phyloP scores from a whole-genome alignment of 2,888 invertebrate genomes.

The Torymus auratus region DNA sequence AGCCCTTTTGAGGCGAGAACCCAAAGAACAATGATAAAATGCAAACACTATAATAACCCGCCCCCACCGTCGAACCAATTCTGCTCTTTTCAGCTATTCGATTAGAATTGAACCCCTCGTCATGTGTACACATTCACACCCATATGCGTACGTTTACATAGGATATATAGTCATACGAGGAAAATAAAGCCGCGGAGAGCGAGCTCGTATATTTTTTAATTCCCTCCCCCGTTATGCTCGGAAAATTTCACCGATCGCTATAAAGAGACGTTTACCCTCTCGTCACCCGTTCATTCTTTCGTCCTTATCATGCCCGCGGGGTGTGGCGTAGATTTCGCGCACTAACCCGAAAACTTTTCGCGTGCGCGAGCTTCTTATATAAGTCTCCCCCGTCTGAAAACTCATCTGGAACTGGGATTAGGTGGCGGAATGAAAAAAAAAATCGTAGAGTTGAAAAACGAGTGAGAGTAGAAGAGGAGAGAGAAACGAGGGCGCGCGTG shows the following conservation, averaged over 20 bases:
- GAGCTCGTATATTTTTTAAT: constrained; percentile 38
- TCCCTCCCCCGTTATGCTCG: neutral
- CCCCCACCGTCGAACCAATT: neutral
- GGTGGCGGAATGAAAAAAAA: constrained; percentile 60
- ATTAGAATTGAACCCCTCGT: neutral
- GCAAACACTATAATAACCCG: constrained; percentile 12
- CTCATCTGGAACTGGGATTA: constrained; percentile 75
- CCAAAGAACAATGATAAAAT: constrained; percentile 25
- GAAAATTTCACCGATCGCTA: constrained; percentile 24
- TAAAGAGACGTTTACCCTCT: constrained; percentile 6
- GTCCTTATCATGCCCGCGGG: constrained; percentile 20
- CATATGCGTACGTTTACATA: too few species aligned
- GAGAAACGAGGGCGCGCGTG: neutral
- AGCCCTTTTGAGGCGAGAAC: neutral
- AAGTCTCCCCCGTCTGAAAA: constrained; percentile 69
- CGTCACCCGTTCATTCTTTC: neutral
- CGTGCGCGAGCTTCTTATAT: constrained; percentile 67
- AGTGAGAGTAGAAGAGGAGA: neutral
- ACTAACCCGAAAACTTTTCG: constrained; percentile 67
- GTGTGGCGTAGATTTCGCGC: constrained; percentile 62
- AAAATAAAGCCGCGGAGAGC: neutral
- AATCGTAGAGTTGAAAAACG: neutral
- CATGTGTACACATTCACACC: too few species aligned
- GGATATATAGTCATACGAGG: too few species aligned
- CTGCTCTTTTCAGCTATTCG: neutral